Conservation (phyloP, 2,888 invertebrate genomes). For the Baccha elongata region DNA sequence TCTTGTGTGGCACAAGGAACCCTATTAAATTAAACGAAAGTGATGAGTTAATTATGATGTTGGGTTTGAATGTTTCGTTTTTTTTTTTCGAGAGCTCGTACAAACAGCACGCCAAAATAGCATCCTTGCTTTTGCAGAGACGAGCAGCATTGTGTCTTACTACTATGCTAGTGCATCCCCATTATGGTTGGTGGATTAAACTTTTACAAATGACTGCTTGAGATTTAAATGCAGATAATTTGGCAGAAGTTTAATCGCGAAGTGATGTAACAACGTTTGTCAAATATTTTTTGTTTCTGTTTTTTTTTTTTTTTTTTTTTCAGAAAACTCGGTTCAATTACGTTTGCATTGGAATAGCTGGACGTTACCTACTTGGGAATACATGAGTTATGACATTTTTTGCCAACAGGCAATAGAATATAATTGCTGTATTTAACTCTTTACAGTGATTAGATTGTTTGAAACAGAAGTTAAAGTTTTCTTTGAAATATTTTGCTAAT, state of each 20-base stretch:
- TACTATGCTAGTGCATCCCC: background rate
- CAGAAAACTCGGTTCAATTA: too few species aligned
- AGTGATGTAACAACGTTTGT: constrained; percentile 52
- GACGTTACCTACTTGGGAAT: background rate
- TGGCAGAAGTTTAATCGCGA: constrained; percentile 39
- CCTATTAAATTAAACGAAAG: constrained; percentile 67
- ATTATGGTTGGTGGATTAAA: constrained; percentile 23
- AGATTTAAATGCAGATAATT: constrained; percentile 53
- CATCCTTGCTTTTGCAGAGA: constrained; percentile 6
- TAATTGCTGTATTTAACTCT: constrained; percentile 29
- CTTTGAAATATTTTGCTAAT: too few species aligned
- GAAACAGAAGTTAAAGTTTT: background rate
- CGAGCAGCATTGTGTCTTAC: background rate
- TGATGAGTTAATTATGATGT: constrained; percentile 71
- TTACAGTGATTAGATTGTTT: background rate
- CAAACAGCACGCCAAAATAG: constrained; percentile 8
- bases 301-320: constrained; percentile 5
- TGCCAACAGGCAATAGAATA: constrained; percentile 19
- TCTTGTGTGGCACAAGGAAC: constrained; percentile 38
- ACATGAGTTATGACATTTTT: constrained; percentile 15
- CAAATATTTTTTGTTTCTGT: constrained; percentile 8
- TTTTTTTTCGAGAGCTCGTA: constrained; percentile 10
- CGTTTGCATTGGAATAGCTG: background rate
- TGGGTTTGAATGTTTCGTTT: constrained; percentile 39
- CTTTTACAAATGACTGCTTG: constrained; percentile 51